Base-by-base conservation (phyloP, 2,113 vertebrate genomes). In the Festucalex cinctus region DNA sequence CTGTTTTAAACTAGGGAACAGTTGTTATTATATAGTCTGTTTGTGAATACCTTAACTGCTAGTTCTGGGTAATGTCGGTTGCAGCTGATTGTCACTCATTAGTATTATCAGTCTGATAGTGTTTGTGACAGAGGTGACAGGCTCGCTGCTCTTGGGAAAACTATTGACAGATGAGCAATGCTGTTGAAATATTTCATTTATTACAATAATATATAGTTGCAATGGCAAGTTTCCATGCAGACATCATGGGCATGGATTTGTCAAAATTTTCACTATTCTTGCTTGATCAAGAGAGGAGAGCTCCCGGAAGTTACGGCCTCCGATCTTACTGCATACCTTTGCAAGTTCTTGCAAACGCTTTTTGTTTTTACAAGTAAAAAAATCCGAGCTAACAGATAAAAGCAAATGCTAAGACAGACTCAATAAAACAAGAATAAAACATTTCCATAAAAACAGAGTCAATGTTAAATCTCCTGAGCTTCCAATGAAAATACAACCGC, bases 1-100 rank as follows among this genome's bases (percentile, higher is more conserved):
- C 44, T 6, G 5, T 46, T 46, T 46, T 46, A 19, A 46, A 46
- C 44, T 19, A 46, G 70, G 46, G 63, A 80, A 82, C 74, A 66
- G 9, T 75, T 69, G 35, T 70, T 61, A 63, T 84, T 84, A 82
- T 81, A 76, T 70, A 39, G 69, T 78, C 80, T 76, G 77, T 57
- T 73, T 68, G 82, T 63, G 69, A 71, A 74, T 76, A 57, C 69
- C 82, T 78, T 77, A 80, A 75, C 76, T 75, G 65, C 61, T 39
- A 57, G 75, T 79, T 83, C 91, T 91, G 90, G 78, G 49, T 73
- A 87, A 71, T 83, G 90, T 92, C 87, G 70, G 71, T 76, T 83
- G 78, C 88, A 87, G 85, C 88, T 78, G 83, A 86, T 90, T 79
- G 35, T 85, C 91, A 91, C 89, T 87, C 83, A 67, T 43, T 81